Conservation (phyloP, 2,113 vertebrate genomes). For the Protobothrops mucrosquamatus region DNA sequence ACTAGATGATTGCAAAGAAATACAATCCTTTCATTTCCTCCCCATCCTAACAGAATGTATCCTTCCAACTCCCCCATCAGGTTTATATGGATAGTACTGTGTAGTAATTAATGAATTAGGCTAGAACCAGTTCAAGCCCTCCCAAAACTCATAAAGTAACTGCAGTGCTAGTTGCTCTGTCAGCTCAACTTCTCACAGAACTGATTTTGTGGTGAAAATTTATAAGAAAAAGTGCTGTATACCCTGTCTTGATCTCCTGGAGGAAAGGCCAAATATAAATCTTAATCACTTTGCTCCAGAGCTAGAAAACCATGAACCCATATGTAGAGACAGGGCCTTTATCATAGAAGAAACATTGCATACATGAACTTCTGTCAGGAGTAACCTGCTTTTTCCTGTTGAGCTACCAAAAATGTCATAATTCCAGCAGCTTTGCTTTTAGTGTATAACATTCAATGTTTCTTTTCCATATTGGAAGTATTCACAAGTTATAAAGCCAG, state of each 20-base stretch:
- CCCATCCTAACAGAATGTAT: too few relatives aligned
- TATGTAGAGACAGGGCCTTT: not conserved
- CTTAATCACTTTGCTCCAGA: not conserved
- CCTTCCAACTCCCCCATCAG: too few relatives aligned
- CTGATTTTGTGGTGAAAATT: too few relatives aligned
- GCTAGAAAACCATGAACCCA: not conserved
- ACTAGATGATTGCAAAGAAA: too few relatives aligned
- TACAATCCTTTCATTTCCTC: too few relatives aligned
- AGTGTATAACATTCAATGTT: not conserved
- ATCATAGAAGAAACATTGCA: not conserved
- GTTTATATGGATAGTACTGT: too few relatives aligned
- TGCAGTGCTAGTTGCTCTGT: too few relatives aligned
- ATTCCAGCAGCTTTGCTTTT: not conserved
- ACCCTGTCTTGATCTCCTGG: not conserved
- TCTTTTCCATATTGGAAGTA: not conserved
- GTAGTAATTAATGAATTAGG: too few relatives aligned
- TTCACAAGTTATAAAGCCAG: not conserved
- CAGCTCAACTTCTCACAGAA: too few relatives aligned
- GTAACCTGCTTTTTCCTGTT: not conserved
- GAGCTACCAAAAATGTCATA: not conserved
- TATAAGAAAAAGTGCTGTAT: too few relatives aligned
- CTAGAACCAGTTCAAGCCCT: too few relatives aligned
- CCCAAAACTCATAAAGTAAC: too few relatives aligned
- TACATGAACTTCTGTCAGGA: not conserved
- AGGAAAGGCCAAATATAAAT: not conserved